Percentiles rank a stretch among this genome's conserved stretches.
Evolutionary conservation across 1,140 invertebrate species (phyloP).

Genomic region (Hycleus cichorii): DNA sequence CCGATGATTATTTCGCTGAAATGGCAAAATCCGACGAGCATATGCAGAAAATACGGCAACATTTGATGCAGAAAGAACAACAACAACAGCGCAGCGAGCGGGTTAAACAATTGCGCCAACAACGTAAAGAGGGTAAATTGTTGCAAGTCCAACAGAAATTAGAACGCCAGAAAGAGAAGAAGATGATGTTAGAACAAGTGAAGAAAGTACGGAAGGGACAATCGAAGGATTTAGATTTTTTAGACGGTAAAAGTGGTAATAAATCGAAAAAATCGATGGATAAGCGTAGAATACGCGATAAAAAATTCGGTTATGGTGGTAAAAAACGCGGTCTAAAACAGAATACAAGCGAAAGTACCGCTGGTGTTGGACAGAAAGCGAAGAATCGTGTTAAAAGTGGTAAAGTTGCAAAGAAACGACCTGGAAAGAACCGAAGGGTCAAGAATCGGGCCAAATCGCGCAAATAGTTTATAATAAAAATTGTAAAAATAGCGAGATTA

Average conservation of each 20-base stretch:
- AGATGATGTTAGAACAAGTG: constrained; percentile 73
- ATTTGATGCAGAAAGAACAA: constrained; percentile 76
- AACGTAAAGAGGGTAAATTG: constrained; percentile 89
- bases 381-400: constrained; percentile 18
- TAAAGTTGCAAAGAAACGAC: constrained; percentile 22
- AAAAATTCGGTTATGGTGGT: constrained; percentile 92
- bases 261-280: constrained; percentile 47
- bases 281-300: constrained; percentile 66
- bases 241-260: constrained; percentile 63
- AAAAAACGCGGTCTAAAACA: constrained; percentile 85
- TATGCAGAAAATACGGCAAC: constrained; percentile 91
- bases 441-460: constrained; percentile 26
- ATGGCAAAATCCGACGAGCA: constrained; percentile 97
- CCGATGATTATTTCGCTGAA: constrained; percentile 97
- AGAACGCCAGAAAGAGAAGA: constrained; percentile 68
- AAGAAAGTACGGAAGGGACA: constrained; percentile 81
- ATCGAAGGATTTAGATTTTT: constrained; percentile 70
- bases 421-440: constrained; percentile 33
- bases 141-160: constrained; percentile 73
- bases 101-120: constrained; percentile 77
- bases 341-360: constrained; percentile 77
- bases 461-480: constrained; percentile 9
- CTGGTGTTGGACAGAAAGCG: constrained; percentile 53
- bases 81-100: constrained; percentile 80
- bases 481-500: neutral